Base-by-base conservation (phyloP, 2,888 invertebrate species). In the Thecophora atra region DNA sequence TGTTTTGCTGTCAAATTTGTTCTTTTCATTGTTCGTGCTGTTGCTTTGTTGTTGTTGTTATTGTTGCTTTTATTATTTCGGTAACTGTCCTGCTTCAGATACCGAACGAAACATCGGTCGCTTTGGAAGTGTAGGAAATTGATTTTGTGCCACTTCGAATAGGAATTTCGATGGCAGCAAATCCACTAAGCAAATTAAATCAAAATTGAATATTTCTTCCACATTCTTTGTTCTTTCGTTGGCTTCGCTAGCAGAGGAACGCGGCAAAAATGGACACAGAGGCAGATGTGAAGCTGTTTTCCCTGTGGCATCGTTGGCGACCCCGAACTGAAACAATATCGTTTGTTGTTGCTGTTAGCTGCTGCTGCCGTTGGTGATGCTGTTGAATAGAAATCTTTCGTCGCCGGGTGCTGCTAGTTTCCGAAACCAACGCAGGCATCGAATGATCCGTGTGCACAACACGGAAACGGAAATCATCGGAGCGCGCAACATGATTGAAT, bases 401-500 rank as follows among this genome's bases (percentile, higher is more conserved):
- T 47, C 6, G 15, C 47, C n/a, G 47, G 15, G 4, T 47, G n/a
- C 66, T 70, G 44, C 51, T 52, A 13, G 26, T 44, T 54, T 42
- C 52, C 58, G 70, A 52, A 66, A 72, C 69, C 70, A 65, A 70
- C 71, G 71, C 67, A 73, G 74, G 72, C 73, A 72, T 73, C 72
- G 75, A 71, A 71, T 73, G 73, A 73, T 73, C 71, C 71, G 72
- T 71, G 75, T 72, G 72, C 65, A 70, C 56, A 70, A 72, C 60
- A 69, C 72, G 73, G 69, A 70, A 72, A 47, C 72, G 72, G 71
- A 73, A 73, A 71, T 72, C 72, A 71, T 73, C 73, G 67, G 42
- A 72, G 73, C 72, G 72, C 72, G 69, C 72, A 69, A 65, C 51
- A 69, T 72, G 71, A 73, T 73, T 75, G 73, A 73, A 73, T 66